phyloP scores from a whole-genome alignment of 2,888 invertebrate genomes.

The Amblyjoppa proteus region DNA sequence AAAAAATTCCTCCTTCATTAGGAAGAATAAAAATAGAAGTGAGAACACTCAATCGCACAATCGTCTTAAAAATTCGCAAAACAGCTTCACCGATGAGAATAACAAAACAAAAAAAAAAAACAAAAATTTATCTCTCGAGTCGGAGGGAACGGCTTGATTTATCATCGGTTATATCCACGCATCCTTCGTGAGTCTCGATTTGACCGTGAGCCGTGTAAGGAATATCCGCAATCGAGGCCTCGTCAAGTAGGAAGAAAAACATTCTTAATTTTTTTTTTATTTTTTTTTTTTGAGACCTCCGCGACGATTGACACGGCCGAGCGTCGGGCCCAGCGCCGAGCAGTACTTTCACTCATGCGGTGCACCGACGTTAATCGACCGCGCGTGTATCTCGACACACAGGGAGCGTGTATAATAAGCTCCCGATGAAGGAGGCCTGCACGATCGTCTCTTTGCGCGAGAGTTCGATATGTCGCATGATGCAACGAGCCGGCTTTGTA shows the following conservation, averaged over 20 bases:
- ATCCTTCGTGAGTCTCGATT: background rate
- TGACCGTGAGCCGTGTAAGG: background rate
- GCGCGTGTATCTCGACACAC: conserved; percentile 11
- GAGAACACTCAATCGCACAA: background rate
- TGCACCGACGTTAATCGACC: conserved; percentile 55
- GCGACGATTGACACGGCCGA: conserved; percentile 17
- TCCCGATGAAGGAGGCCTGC: background rate
- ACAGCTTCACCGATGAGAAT: background rate
- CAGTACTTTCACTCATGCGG: conserved; percentile 70
- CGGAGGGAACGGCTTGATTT: background rate
- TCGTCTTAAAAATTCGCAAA: background rate
- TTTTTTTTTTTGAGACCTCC: conserved; percentile 60
- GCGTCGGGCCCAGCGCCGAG: background rate
- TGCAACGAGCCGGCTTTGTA: background rate
- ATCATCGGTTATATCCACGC: background rate
- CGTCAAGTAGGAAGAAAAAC: conserved; percentile 29
- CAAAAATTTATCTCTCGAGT: background rate
- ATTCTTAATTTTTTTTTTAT: background rate
- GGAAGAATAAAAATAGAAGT: background rate
- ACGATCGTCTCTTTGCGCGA: conserved; percentile 3
- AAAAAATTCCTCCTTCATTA: background rate
- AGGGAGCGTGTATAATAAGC: background rate
- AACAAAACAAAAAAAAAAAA: no score
- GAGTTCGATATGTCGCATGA: conserved; percentile 30
- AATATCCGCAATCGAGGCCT: background rate